These are phyloP conservation scores for Steinernema feltiae DNA, from an alignment of 1,140 invertebrate genomes.

Conservation along the genomic window DNA sequence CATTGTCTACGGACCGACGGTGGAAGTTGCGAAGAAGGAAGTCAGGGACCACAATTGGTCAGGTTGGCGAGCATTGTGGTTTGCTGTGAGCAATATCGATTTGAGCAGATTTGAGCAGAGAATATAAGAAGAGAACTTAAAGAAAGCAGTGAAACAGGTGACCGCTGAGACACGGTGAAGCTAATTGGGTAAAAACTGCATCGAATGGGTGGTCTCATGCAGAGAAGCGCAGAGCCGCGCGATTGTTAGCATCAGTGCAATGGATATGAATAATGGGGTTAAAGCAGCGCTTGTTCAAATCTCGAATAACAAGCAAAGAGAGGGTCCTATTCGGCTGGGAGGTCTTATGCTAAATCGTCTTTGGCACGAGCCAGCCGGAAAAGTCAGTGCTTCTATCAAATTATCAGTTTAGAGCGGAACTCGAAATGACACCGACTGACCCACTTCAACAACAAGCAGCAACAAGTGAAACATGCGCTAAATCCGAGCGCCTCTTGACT, in stretches of 20 bases:
- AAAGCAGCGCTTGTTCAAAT: constrained; percentile 11
- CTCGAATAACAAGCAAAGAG: constrained; percentile 5
- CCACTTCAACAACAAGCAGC: not conserved
- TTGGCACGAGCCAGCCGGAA: not conserved
- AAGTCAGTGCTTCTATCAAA: not conserved
- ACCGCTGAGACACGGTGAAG: not conserved
- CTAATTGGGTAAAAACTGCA: not conserved
- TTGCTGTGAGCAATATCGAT: constrained; percentile 3
- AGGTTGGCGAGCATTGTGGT: constrained; percentile 12
- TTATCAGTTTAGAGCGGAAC: not conserved
- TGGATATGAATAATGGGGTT: constrained; percentile 14
- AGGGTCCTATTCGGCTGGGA: not conserved
- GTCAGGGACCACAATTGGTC: not conserved
- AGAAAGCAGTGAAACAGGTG: not conserved
- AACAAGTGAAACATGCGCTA: not conserved
- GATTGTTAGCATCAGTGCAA: constrained; percentile 13
- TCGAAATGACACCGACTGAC: not conserved
- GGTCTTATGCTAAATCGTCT: constrained; percentile 9
- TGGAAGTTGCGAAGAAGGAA: constrained; percentile 17
- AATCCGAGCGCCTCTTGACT: not conserved
- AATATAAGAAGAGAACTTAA: not conserved
- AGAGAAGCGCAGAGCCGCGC: not conserved
- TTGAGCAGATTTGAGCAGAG: not conserved
- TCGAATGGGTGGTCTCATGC: not conserved
- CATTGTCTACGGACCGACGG: constrained; percentile 18